Base-by-base conservation (phyloP, 2,113 vertebrate species). In the Coptodon bakossiorum region DNA sequence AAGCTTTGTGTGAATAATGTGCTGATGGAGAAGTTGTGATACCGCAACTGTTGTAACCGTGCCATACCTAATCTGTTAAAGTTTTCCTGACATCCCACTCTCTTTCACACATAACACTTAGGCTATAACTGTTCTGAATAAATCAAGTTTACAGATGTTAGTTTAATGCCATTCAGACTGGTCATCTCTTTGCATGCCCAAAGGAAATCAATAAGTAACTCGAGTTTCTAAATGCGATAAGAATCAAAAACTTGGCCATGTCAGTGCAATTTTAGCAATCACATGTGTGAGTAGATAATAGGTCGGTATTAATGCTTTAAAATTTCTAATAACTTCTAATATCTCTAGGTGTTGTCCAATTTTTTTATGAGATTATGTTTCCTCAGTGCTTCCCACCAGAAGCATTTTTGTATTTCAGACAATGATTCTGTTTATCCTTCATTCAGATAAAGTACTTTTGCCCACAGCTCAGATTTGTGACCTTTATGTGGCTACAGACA, bases 1-100 rank as follows among this genome's bases (percentile, higher is more conserved):
- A 81, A 86, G 7, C 54, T 68, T 54, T 87, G 57, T 36, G 40
- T 7, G 73, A 81, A 61, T 61, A 53, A 73, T 61, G 31, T 80
- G 71, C 19, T 13, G 24, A 82, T 89, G 48, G 27, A 54, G 57
- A 85, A 19, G 53, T 53, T 40, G 54, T 57, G 17, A 4, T 82
- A 52, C 29, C 12, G 12, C 79, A 73, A 56, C 16, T 85, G 68
- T 53, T 73, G 52, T 56, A 63, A 79, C 14, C 19, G 5, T 68
- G 54, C 57, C 80, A 78, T 50, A 53, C 9, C 19, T 4, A 81
- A 52, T 68, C 81, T 36, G 68, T 80, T 63, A 22, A 66, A 59
- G 61, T 71, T 24, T 79, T 86, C 54, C 16, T 36, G 29, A 36
- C 24, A 10, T 45, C 31, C 79, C 22, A 40, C 7, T 52, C 17